Evolutionary conservation across 2,888 invertebrate species (phyloP).

Genomic region (Acanthoscelides obtectus): DNA sequence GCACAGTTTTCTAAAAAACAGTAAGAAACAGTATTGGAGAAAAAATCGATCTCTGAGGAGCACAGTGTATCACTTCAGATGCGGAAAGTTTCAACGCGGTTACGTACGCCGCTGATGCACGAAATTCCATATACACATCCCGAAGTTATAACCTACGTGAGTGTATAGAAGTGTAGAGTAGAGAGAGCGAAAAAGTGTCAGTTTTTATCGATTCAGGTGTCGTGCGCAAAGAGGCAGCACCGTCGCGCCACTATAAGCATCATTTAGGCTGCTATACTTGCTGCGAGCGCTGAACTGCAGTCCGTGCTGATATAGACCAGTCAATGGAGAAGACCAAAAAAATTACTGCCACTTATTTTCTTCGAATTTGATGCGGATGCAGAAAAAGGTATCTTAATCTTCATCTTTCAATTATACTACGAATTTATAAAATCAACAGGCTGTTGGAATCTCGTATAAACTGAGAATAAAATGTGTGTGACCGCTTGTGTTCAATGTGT

Average conservation of each 20-base stretch:
- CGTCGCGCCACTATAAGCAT: conserved; percentile 7
- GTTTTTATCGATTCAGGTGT: conserved; percentile 44
- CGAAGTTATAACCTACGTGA: conserved; percentile 25
- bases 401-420: too few relatives aligned
- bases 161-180: conserved; percentile 31
- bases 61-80: too few relatives aligned
- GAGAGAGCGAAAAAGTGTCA: conserved; percentile 37
- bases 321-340: not conserved
- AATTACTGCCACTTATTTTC: too few relatives aligned
- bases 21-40: too few relatives aligned
- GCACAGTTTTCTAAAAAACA: too few relatives aligned
- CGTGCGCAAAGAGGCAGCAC: conserved; percentile 32
- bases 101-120: not conserved
- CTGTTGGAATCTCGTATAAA: too few relatives aligned
- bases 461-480: too few relatives aligned
- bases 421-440: too few relatives aligned
- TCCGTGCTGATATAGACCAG: not conserved
- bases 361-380: too few relatives aligned
- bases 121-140: conserved; percentile 27
- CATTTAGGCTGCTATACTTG: not conserved
- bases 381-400: too few relatives aligned
- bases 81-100: not conserved
- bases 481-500: too few relatives aligned
- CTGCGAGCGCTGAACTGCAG: conserved; percentile 3
- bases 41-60: too few relatives aligned